Evolutionary conservation across 2,797 vertebrate species (phyloP).

Genomic region (Tenualosa ilisha): DNA sequence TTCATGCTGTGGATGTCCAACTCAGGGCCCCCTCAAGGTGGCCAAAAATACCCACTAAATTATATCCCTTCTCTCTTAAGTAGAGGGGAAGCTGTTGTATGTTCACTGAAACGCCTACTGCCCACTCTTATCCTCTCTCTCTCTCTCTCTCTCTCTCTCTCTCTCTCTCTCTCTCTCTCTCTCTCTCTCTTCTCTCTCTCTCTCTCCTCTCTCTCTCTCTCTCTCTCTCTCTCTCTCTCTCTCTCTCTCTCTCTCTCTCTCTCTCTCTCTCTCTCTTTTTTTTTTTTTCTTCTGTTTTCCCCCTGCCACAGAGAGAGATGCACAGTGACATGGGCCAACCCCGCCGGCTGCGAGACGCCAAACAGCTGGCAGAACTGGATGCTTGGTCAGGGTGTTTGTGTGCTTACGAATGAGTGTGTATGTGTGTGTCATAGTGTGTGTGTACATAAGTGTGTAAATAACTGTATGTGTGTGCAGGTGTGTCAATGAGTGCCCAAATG

Average conservation of each 20-base stretch:
- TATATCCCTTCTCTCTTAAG: neutral
- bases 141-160: conserved; percentile 18
- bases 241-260: conserved; percentile 2
- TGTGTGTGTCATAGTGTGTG: neutral
- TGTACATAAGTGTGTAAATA: neutral
- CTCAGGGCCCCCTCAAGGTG: neutral
- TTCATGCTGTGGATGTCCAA: neutral
- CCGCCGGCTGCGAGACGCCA: conserved; percentile 26
- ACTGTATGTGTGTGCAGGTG: neutral
- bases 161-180: conserved; percentile 46
- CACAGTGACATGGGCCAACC: conserved; percentile 44
- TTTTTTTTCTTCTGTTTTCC: neutral
- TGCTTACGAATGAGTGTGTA: neutral
- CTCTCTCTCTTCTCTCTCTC: conserved; percentile 19
- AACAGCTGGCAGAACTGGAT: conserved; percentile 39
- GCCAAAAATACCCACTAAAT: conserved; percentile 3
- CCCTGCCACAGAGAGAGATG: conserved; percentile 45
- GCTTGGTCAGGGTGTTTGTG: conserved; percentile 37
- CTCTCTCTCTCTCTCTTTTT: conserved; percentile 25
- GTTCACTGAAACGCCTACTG: neutral
- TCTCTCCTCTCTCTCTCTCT: conserved; percentile 21
- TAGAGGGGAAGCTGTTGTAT: neutral
- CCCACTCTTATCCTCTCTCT: conserved; percentile 4
- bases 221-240: conserved; percentile 30
- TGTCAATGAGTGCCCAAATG: neutral